Conservation (phyloP, 64 coral and sea anemone genomes). For the Catalaphyllia jardinei region DNA sequence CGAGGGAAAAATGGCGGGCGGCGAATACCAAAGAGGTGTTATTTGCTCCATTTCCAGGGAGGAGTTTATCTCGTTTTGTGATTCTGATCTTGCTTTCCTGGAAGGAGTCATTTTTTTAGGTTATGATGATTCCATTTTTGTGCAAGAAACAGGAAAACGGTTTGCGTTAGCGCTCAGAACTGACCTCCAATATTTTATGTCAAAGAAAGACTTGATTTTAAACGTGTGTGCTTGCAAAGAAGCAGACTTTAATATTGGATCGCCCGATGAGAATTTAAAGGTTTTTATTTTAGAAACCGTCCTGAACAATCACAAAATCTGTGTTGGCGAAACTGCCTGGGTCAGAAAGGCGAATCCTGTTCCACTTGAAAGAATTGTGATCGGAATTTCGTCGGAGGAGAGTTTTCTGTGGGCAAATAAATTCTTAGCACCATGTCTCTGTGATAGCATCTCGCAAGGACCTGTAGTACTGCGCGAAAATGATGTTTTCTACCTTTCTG, state of each 20-base stretch:
- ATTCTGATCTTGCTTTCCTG: neutral
- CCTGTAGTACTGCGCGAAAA: constrained; percentile 36
- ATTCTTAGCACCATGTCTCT: neutral
- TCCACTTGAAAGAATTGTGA: constrained; percentile 24
- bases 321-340: constrained; percentile 29
- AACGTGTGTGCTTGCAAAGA: constrained; percentile 6
- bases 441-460: neutral
- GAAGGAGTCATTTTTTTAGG: constrained; percentile 12
- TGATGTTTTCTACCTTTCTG: neutral
- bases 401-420: neutral
- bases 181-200: neutral
- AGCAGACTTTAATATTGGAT: constrained; percentile 2
- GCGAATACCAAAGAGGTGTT: neutral
- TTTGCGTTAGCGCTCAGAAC: constrained; percentile 6
- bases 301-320: constrained; percentile 6
- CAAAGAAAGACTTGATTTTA: neutral
- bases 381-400: neutral
- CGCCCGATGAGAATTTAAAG: neutral
- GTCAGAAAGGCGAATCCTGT: neutral
- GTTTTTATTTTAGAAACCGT: neutral
- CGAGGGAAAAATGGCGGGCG: constrained; percentile 17
- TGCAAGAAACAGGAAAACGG: neutral
- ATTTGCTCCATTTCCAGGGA: constrained; percentile 19
- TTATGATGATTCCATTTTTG: neutral
- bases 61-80: neutral